Evolutionary conservation across 2,113 vertebrate genomes (phyloP).

Genomic region (Aythya baeri): DNA sequence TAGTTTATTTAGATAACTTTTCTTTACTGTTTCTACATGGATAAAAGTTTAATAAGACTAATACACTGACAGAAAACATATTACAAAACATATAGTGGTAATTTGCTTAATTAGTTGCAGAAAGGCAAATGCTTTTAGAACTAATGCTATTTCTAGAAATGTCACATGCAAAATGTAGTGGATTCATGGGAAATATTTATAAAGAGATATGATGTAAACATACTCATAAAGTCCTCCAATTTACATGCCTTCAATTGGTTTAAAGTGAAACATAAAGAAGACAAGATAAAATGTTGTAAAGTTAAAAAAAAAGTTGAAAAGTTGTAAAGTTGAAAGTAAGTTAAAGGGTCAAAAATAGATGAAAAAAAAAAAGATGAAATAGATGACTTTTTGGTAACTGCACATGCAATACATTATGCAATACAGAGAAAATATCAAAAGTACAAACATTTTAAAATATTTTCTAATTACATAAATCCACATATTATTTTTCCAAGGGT

Average conservation of each 20-base stretch:
- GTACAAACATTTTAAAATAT: not conserved
- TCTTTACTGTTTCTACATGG: not conserved
- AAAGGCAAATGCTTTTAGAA: not conserved
- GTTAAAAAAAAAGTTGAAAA: too few species aligned
- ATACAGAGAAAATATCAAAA: not conserved
- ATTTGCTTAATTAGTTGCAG: not conserved
- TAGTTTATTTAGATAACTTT: slow-evolving; percentile 7
- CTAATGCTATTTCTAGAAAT: not conserved
- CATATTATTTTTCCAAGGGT: not conserved
- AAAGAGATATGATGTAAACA: not conserved
- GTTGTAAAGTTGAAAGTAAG: too few species aligned
- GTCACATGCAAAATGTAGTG: not conserved
- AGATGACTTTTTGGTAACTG: not conserved
- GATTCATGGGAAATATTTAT: not conserved
- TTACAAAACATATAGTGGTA: not conserved
- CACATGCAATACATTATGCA: not conserved
- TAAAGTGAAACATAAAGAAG: not conserved
- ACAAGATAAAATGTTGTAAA: not conserved
- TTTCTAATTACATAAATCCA: not conserved
- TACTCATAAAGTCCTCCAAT: not conserved
- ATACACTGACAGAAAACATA: not conserved
- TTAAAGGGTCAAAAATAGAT: not conserved
- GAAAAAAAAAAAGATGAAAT: not conserved
- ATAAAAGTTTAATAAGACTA: not conserved
- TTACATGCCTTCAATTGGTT: not conserved